Evolutionary conservation across 2,797 vertebrate species (phyloP).

Genomic region (Gephyroberyx darwinii): DNA sequence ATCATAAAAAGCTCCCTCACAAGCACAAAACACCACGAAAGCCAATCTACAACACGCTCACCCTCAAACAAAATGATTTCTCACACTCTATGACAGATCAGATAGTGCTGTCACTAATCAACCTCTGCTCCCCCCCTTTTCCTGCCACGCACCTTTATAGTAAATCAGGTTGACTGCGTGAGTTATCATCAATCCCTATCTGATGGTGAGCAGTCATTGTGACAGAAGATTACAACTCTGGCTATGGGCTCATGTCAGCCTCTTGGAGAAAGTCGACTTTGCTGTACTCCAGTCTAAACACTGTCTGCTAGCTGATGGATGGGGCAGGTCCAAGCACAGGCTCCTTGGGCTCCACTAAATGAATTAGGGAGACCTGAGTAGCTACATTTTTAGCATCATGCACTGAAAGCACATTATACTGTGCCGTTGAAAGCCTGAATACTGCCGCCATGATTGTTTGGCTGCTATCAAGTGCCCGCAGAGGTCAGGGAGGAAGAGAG

Average conservation of each 20-base stretch:
- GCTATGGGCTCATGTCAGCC: constrained; percentile 15
- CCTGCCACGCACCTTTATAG: constrained; percentile 14
- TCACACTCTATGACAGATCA: constrained; percentile 1
- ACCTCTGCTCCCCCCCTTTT: neutral
- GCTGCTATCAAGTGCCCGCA: constrained; percentile 69
- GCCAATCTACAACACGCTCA: neutral
- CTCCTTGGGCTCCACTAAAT: constrained; percentile 74
- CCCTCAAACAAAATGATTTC: neutral
- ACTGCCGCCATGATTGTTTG: constrained; percentile 64
- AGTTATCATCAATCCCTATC: constrained; percentile 32
- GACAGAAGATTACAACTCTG: constrained; percentile 55
- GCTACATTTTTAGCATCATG: constrained; percentile 69
- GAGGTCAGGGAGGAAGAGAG: constrained; percentile 59
- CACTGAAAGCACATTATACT: constrained; percentile 74
- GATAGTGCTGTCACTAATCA: constrained; percentile 31
- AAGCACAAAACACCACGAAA: constrained; percentile 24
- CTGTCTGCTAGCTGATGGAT: constrained; percentile 70
- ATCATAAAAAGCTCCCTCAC: constrained; percentile 20
- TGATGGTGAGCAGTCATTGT: constrained; percentile 39
- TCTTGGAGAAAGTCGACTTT: constrained; percentile 50
- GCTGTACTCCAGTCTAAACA: constrained; percentile 50
- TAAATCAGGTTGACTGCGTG: constrained; percentile 14
- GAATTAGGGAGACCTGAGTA: constrained; percentile 75
- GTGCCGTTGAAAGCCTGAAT: constrained; percentile 76
- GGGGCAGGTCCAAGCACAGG: constrained; percentile 57